phyloP scores from a whole-genome alignment of 2,797 vertebrate species.

The Pseudomugil tenellus region DNA sequence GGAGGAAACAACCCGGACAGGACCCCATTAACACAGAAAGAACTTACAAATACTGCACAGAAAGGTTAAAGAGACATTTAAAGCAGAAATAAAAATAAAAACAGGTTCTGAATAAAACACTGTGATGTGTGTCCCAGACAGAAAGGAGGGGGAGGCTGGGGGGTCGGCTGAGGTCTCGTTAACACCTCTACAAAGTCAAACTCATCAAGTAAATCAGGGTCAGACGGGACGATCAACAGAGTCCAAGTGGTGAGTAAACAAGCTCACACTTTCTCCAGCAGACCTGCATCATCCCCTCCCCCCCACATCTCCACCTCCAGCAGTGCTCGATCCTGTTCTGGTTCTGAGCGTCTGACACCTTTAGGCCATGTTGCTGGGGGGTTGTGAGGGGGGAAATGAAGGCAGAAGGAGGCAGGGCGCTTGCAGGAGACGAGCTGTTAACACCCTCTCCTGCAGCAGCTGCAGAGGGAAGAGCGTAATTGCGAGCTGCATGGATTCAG shows the following conservation, averaged over 20 bases:
- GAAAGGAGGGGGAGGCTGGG: not conserved
- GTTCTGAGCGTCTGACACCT: slow-evolving; percentile 75
- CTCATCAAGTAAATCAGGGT: slow-evolving; percentile 66
- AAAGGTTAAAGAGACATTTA: too few species aligned
- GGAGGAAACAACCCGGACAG: too few species aligned
- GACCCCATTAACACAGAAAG: too few species aligned
- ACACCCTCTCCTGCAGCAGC: slow-evolving; percentile 79
- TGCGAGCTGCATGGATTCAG: slow-evolving; percentile 54
- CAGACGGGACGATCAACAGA: slow-evolving; percentile 64
- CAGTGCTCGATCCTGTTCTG: slow-evolving; percentile 60
- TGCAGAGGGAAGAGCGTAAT: slow-evolving; percentile 74
- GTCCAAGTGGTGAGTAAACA: slow-evolving; percentile 70
- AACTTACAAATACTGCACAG: too few species aligned
- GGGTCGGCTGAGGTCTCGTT: slow-evolving; percentile 51
- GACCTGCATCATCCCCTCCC: slow-evolving; percentile 19
- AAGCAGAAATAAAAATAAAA: not conserved
- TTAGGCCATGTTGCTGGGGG: slow-evolving; percentile 45
- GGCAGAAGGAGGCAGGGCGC: slow-evolving; percentile 58
- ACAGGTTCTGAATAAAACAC: not conserved
- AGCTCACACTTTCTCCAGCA: slow-evolving; percentile 49
- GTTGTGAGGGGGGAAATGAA: slow-evolving; percentile 46
- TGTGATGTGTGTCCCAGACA: too few species aligned
- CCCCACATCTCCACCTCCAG: slow-evolving; percentile 57
- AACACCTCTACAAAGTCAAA: slow-evolving; percentile 59
- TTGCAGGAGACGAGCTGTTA: slow-evolving; percentile 75